A percentile compares a stretch with the other conserved stretches of the same genome.
Conservation (phyloP, 2,888 invertebrate genomes). For the Octodonta nipae region DNA sequence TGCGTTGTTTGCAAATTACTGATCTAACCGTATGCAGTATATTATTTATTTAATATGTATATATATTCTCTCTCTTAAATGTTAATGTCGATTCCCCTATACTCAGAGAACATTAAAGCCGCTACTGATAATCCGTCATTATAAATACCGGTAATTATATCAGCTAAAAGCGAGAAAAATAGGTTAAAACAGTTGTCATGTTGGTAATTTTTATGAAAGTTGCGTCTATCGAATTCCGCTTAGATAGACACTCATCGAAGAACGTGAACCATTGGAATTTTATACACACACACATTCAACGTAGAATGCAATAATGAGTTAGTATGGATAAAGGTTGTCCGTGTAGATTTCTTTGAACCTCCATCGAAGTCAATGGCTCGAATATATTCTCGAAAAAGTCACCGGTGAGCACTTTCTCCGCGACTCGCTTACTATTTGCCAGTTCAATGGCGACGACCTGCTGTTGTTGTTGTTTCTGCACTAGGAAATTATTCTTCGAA, state of each 20-base stretch:
- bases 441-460: conserved; percentile 4
- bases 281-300: too few species aligned
- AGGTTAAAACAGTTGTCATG: conserved; percentile 5
- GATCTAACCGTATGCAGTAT: too few species aligned
- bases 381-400: conserved; percentile 32
- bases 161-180: neutral
- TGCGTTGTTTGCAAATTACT: too few species aligned
- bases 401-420: conserved; percentile 29
- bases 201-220: conserved; percentile 6
- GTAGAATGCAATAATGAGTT: too few species aligned
- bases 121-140: too few species aligned
- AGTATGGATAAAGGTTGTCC: too few species aligned
- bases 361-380: conserved; percentile 26
- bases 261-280: neutral
- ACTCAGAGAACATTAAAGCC: too few species aligned
- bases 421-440: conserved; percentile 3
- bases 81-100: too few species aligned
- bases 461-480: conserved; percentile 5
- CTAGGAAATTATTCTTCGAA: conserved; percentile 10
- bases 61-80: too few species aligned
- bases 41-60: too few species aligned
- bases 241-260: neutral
- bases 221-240: conserved; percentile 1
- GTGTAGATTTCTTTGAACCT: conserved; percentile 20
- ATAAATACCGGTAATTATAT: too few species aligned